Conservation (phyloP, 2,113 vertebrate genomes). For the Ciconia boyciana region DNA sequence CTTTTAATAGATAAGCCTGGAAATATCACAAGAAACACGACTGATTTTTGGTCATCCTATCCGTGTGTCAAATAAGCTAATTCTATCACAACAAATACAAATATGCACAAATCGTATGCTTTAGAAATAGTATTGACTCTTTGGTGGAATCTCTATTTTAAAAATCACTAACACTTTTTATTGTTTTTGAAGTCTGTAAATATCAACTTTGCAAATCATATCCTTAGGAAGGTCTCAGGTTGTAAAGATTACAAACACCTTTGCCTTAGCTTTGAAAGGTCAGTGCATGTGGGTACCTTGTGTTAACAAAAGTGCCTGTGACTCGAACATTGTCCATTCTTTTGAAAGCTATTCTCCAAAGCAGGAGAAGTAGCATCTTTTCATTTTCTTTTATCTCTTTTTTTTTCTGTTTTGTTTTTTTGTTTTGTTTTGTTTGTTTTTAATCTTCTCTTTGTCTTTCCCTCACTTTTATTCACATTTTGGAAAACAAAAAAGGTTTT, state of each 20-base stretch:
- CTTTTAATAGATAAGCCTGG: background rate
- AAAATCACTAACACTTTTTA: background rate
- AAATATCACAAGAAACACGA: background rate
- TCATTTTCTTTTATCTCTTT: background rate
- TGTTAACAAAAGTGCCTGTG: constrained; percentile 20
- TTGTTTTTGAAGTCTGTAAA: constrained; percentile 38
- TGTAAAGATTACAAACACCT: constrained; percentile 20
- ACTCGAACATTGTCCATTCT: background rate
- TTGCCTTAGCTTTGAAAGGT: constrained; percentile 41
- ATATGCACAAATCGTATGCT: background rate
- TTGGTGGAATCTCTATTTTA: constrained; percentile 1
- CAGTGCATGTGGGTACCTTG: background rate
- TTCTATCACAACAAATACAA: constrained; percentile 21
- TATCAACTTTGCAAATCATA: constrained; percentile 38
- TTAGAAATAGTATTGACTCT: background rate
- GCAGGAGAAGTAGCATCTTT: background rate
- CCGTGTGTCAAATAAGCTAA: background rate
- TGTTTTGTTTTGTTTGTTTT: background rate
- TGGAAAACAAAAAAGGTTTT: background rate
- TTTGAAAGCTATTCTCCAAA: background rate
- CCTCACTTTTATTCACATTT: background rate
- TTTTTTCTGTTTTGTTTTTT: background rate
- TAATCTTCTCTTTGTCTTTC: background rate
- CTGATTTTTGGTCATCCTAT: background rate
- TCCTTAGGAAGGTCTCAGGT: background rate